A percentile compares a stretch with the other conserved stretches of the same genome.
Evolutionary conservation across 2,113 vertebrate genomes (phyloP).

Genomic region (Sebastes schlegelii): DNA sequence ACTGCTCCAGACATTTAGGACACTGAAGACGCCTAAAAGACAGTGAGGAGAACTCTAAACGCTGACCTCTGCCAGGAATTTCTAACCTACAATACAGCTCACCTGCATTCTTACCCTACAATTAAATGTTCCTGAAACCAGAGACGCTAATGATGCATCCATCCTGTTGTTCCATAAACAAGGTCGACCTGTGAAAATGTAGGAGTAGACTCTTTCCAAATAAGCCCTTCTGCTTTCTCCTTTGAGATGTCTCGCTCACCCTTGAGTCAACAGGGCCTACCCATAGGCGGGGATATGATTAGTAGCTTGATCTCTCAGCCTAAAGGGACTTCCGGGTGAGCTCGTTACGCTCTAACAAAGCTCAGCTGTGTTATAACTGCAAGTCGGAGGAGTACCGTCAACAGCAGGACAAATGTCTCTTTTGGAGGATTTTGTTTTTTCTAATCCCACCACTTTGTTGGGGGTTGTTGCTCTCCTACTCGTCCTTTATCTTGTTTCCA

Average conservation of each 20-base stretch:
- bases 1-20: no score
- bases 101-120: no score
- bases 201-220: background rate
- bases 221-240: background rate
- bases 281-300: background rate
- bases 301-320: background rate
- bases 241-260: background rate
- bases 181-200: no score
- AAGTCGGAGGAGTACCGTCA: background rate
- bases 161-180: no score
- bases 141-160: no score
- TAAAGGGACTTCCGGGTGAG: background rate
- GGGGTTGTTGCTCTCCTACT: conserved; percentile 57
- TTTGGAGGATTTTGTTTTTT: conserved; percentile 41
- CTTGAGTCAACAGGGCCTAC: rapidly evolving
- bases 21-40: no score
- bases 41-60: no score
- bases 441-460: conserved; percentile 48
- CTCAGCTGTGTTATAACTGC: no score
- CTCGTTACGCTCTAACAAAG: no score
- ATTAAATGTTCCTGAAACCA: no score
- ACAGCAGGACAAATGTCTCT: conserved; percentile 49
- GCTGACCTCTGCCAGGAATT: no score
- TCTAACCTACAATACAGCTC: no score
- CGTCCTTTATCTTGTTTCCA: conserved; percentile 47